Evolutionary conservation across 2,888 invertebrate genomes (phyloP).

Genomic region (Lamellibrachia columna): DNA sequence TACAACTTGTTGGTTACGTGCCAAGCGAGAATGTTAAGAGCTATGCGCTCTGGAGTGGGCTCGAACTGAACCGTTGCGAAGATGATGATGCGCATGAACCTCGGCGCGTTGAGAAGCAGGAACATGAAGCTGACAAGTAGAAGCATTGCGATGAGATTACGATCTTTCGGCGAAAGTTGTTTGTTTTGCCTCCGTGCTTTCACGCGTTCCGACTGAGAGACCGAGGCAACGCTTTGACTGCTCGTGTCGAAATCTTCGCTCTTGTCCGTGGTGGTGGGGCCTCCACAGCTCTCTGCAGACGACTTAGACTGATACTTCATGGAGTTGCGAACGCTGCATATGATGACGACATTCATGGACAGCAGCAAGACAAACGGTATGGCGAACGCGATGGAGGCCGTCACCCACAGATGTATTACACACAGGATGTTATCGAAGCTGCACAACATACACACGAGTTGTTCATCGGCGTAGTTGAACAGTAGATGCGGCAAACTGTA

Average conservation of each 20-base stretch:
- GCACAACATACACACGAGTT: neutral
- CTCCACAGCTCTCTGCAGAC: neutral
- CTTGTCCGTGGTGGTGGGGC: neutral
- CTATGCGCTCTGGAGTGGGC: neutral
- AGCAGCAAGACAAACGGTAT: neutral
- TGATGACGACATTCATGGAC: conserved; percentile 18
- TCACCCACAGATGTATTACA: neutral
- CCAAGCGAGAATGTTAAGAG: neutral
- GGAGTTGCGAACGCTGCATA: neutral
- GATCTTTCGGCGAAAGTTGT: neutral
- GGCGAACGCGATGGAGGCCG: neutral
- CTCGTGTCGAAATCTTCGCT: neutral
- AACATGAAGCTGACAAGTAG: conserved; percentile 18
- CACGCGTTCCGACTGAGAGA: neutral
- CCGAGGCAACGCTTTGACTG: neutral
- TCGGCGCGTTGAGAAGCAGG: neutral
- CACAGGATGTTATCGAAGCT: neutral
- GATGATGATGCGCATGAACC: conserved; percentile 5
- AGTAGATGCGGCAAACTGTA: neutral
- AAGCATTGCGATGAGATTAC: conserved; percentile 7
- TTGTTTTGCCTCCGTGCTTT: neutral
- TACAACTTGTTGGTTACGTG: neutral
- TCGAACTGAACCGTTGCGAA: neutral
- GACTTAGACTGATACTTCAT: neutral
- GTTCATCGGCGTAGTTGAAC: neutral